Conservation (phyloP, 2,888 invertebrate genomes). For the Parthenolecanium corni region DNA sequence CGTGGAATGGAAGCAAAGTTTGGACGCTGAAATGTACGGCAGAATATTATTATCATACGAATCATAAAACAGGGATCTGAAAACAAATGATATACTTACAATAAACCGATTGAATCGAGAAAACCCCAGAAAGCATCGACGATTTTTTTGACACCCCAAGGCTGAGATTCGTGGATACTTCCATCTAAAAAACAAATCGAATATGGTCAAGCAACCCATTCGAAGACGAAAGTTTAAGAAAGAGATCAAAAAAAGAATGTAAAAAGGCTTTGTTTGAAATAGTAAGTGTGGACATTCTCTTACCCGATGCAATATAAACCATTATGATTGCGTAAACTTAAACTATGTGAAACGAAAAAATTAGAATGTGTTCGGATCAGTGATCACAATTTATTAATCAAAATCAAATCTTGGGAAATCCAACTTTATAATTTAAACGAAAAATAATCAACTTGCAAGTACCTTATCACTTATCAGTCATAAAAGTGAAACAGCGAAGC, state of each 20-base stretch:
- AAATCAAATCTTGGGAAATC: no score
- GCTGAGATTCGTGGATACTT: neutral
- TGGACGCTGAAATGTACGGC: conserved; percentile 5
- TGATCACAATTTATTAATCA: no score
- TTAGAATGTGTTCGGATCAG: neutral
- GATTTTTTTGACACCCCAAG: neutral
- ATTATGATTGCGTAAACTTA: conserved; percentile 8
- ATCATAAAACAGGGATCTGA: neutral
- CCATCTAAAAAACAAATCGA: neutral
- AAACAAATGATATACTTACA: neutral
- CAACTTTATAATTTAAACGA: no score
- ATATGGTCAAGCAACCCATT: neutral
- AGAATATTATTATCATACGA: neutral
- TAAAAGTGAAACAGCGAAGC: no score
- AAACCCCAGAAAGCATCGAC: neutral
- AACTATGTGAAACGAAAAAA: neutral
- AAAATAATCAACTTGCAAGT: no score
- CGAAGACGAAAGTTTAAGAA: neutral
- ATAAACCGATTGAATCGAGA: neutral
- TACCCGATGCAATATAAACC: conserved; percentile 11
- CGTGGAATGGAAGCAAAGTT: neutral
- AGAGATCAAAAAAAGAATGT: no score
- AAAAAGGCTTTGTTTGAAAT: no score
- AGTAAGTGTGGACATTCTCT: no score
- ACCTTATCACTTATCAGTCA: no score